A percentile compares a stretch with the other conserved stretches of the same genome.
Conservation (phyloP, 2,113 vertebrate genomes). For the Dromaius novaehollandiae region DNA sequence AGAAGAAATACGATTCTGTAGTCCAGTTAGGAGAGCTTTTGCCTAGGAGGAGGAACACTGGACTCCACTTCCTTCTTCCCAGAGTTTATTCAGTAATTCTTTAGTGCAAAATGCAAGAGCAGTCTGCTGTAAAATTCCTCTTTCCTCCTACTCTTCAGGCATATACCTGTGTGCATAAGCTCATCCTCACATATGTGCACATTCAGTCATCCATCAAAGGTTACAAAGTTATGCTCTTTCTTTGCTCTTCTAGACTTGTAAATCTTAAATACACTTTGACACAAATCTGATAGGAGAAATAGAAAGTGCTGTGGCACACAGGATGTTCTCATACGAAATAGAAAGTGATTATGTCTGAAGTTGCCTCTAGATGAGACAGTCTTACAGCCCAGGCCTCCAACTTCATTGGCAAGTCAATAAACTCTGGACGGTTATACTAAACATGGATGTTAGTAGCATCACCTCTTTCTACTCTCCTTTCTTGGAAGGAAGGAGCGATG, state of each 20-base stretch:
- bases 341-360: not conserved
- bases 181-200: not conserved
- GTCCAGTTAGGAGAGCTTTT: not conserved
- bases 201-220: not conserved
- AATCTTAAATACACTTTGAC: not conserved
- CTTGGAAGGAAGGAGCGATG: not conserved
- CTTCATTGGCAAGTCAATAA: not conserved
- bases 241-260: not conserved
- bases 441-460: accelerated
- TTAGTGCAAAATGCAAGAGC: not conserved
- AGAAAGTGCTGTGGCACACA: not conserved
- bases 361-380: not conserved
- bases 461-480: not conserved
- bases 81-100: not conserved
- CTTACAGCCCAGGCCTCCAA: not conserved
- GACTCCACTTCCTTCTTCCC: not conserved
- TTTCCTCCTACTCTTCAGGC: not conserved
- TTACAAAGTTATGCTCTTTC: not conserved
- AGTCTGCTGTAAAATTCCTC: not conserved
- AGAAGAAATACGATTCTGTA: not conserved
- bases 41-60: not conserved
- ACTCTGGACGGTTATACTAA: not conserved
- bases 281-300: not conserved
- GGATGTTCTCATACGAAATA: not conserved
- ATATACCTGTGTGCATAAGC: not conserved